phyloP scores from a whole-genome alignment of 2,888 invertebrate species.

The Amiota mariae region DNA sequence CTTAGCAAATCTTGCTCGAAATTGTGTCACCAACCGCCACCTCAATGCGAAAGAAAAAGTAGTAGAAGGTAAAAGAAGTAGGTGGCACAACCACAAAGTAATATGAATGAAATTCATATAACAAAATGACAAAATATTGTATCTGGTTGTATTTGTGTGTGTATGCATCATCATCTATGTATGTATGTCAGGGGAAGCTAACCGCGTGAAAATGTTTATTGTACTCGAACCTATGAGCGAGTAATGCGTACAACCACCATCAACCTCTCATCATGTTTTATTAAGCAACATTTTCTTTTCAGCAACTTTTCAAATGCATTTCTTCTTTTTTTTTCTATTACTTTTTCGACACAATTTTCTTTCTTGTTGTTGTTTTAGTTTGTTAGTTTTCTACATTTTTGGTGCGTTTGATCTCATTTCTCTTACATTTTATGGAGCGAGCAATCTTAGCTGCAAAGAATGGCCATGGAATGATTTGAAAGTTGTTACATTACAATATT shows the following conservation, averaged over 20 bases:
- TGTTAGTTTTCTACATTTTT: conserved; percentile 4
- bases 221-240: background rate
- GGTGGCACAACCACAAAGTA: conserved; percentile 9
- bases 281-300: background rate
- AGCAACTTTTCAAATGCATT: background rate
- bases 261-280: background rate
- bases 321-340: background rate
- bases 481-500: no score
- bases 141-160: background rate
- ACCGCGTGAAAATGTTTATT: conserved; percentile 16
- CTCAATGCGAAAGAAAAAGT: background rate
- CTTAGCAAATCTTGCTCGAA: conserved; percentile 1
- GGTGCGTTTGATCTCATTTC: conserved; percentile 15
- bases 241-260: background rate
- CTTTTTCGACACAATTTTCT: conserved; percentile 1
- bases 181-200: background rate
- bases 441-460: background rate
- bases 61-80: background rate
- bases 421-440: background rate
- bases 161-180: background rate
- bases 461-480: background rate
- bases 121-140: background rate
- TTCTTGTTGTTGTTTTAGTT: background rate
- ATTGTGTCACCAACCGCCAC: conserved; percentile 18
- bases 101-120: background rate